phyloP scores from a whole-genome alignment of 1,140 invertebrate genomes.

The Heterodera carotae region DNA sequence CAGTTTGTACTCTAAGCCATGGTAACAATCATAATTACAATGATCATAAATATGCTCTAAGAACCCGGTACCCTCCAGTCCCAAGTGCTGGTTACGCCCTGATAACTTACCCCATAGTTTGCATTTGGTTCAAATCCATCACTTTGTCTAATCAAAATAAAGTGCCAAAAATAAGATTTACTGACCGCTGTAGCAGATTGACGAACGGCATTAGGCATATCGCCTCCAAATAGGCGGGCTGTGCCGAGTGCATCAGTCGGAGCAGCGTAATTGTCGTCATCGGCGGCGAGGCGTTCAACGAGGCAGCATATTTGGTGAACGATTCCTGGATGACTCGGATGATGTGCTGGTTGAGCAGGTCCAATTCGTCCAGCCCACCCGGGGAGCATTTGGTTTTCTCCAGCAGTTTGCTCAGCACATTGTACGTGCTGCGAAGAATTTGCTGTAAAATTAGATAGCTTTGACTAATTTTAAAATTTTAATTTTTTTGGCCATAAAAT shows the following conservation, averaged over 20 bases:
- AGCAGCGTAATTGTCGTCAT: conserved; percentile 43
- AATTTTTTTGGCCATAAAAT: not conserved
- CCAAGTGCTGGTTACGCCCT: too few relatives aligned
- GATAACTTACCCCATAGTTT: too few relatives aligned
- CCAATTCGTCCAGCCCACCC: conserved; percentile 45
- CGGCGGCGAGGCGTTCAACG: conserved; percentile 4
- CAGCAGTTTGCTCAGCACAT: conserved; percentile 44
- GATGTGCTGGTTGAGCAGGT: conserved; percentile 45
- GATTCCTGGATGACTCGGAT: conserved; percentile 41
- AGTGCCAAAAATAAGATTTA: too few relatives aligned
- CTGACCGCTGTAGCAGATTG: conserved; percentile 39
- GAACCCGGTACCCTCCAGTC: too few relatives aligned
- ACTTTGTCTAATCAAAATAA: too few relatives aligned
- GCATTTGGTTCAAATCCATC: too few relatives aligned
- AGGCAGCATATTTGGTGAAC: conserved; percentile 26
- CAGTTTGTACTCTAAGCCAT: too few relatives aligned
- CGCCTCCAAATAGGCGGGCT: conserved; percentile 43
- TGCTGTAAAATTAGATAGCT: conserved; percentile 39
- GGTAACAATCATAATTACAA: too few relatives aligned
- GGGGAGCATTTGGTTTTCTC: conserved; percentile 45
- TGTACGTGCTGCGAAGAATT: conserved; percentile 41
- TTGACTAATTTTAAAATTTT: too few relatives aligned
- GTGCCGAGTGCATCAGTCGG: conserved; percentile 38
- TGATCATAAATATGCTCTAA: too few relatives aligned
- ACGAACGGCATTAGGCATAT: conserved; percentile 38